A percentile compares a stretch with the other conserved stretches of the same genome.
These are phyloP conservation scores for Mustelus asterias DNA, from an alignment of 2,113 vertebrate genomes.

Conservation along the genomic window DNA sequence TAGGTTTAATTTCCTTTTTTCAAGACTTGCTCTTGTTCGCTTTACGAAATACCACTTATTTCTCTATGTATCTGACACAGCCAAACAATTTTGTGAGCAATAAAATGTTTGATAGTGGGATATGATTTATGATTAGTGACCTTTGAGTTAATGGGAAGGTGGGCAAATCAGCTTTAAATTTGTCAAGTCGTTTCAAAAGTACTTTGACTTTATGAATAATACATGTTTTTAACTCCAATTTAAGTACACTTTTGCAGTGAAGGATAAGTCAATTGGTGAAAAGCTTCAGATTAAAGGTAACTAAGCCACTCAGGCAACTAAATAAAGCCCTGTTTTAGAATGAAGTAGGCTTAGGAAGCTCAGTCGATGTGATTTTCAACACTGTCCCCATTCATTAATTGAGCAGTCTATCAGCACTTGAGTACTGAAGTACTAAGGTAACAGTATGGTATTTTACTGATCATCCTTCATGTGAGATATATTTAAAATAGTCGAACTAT, in stretches of 20 bases:
- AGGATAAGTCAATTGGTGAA: neutral
- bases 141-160: neutral
- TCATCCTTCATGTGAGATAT: neutral
- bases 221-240: neutral
- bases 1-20: neutral
- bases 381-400: neutral
- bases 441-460: neutral
- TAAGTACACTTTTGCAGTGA: neutral
- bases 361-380: neutral
- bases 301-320: neutral
- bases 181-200: neutral
- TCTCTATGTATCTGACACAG: neutral
- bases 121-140: neutral
- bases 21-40: neutral
- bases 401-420: neutral
- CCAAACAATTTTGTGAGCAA: neutral
- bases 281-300: neutral
- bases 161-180: neutral
- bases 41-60: neutral
- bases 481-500: neutral
- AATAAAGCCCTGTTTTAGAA: neutral
- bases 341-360: neutral
- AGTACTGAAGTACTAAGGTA: neutral
- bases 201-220: neutral
- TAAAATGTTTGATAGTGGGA: neutral